These are phyloP conservation scores for Hypothenemus hampei DNA, from an alignment of 1,140 invertebrate genomes.

Conservation along the genomic window DNA sequence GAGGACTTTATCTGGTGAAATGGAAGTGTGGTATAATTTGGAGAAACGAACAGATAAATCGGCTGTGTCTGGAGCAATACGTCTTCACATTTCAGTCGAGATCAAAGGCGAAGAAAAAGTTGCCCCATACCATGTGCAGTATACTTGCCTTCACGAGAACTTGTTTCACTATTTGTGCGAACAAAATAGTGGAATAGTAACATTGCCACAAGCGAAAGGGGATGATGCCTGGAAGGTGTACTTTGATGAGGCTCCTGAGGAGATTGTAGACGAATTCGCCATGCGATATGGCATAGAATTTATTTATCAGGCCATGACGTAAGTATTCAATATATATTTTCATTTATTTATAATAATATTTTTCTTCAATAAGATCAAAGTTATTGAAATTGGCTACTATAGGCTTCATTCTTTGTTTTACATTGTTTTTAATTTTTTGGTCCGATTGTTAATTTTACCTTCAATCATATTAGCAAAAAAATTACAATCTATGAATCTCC, in stretches of 20 bases:
- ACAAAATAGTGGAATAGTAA: slow-evolving; percentile 84
- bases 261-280: slow-evolving; percentile 99
- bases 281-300: slow-evolving; percentile 99
- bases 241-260: slow-evolving; percentile 95
- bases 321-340: no score
- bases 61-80: slow-evolving; percentile 97
- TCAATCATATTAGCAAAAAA: no score
- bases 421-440: no score
- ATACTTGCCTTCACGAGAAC: slow-evolving; percentile 99
- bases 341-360: no score
- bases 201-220: slow-evolving; percentile 83
- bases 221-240: slow-evolving; percentile 99
- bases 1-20: slow-evolving; percentile 94
- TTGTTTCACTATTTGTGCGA: slow-evolving; percentile 97
- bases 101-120: slow-evolving; percentile 99
- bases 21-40: slow-evolving; percentile 99
- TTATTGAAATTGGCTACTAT: no score
- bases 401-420: no score
- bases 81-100: slow-evolving; percentile 98
- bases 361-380: no score
- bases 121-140: slow-evolving; percentile 98
- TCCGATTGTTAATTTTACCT: no score
- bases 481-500: no score
- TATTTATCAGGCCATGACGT: slow-evolving; percentile 99
- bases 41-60: slow-evolving; percentile 99